Base-by-base conservation (phyloP, 1,140 invertebrate species). In the Danaus melanippus region DNA sequence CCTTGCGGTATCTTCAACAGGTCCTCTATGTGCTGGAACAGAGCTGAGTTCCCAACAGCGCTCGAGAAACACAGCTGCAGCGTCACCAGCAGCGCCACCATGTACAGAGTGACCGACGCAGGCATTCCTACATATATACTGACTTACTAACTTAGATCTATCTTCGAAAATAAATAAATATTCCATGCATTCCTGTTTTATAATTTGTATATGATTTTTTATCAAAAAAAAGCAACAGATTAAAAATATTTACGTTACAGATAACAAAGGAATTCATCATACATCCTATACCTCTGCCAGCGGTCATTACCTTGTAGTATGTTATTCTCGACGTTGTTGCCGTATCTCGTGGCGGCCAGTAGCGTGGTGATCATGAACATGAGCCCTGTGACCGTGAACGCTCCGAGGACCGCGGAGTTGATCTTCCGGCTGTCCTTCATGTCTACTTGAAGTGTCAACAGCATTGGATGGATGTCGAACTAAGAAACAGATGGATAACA, bases 381-480 rank as follows among this genome's bases (percentile, higher is more conserved):
- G 9, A 75, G 64, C 12, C 91, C 89, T 7, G 90, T 92, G 12
- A 89, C 90, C 90, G 60, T 56, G 79, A 94, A 94, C 11, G 91
- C 91, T 41, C 87, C 75, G 1, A 93, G 53, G 6, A 93, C 88
- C 0, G 92, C 92, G 64, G 84, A 84, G 58, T 90, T 87, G 11
- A 94, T 89, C 58, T 91, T 89, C 1, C 84, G 75, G 58, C 92
- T 92, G 43, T 91, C 88, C 63, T 89, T 88, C 93, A 95, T 94
- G 68, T 95, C 93, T 44, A 94, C 92, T 81, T 94, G 93, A 10
- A 95, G 89, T 0, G 93, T 94, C 68, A 94, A 87, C 49, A 95
- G 80, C 60, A 92, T 92, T 4, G 93, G 93, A 85, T 95, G 93
- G 43, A 94, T 91, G 66, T 94, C 93, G 64, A 94, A 95, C 88